Base-by-base conservation (phyloP, 2,113 vertebrate species). In the Baryphthengus martii region DNA sequence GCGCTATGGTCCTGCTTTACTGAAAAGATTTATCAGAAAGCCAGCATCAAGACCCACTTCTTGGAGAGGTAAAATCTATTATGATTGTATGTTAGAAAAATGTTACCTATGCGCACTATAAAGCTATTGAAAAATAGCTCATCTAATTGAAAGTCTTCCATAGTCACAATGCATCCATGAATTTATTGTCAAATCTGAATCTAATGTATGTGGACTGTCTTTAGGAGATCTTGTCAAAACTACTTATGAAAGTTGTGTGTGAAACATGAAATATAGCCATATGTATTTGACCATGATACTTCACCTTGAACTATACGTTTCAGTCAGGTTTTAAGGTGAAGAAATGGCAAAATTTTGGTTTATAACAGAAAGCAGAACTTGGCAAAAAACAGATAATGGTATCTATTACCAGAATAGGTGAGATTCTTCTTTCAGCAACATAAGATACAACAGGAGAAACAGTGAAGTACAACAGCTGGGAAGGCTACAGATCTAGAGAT, bases 281-380 rank as follows among this genome's bases (percentile, higher is more conserved):
- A 37, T 21, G 1, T 63, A 23, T 84, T 59, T 88, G 55, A 7
- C 24, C 39, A 37, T 20, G 68, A 16, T 40, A 68, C 26, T 77
- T 95, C 53, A 89, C 11, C 81, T 76, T 44, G 85, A 96, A 71
- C 55, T 70, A 44, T 70, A 75, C 13, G 9, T 93, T 95, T 95
- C 75, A 87, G 44, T 75, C 95, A 67, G 35, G 72, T 90, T 96
- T 95, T 97, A 92, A 95, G 96, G 67, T 73, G 29, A 93, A 96
- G 83, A 97, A 97, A 96, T 77, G 21, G 58, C 58, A 78, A 72
- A 85, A 80, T 97, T 94, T 83, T 79, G 83, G 82, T 95, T 96
- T 85, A 65, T 88, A 94, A 79, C 66, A 97, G 91, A 90, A 97
- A 90, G 59, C 73, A 42, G 23, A 97, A 90, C 15, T 93, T 91